Base-by-base conservation (phyloP, 1,140 invertebrate genomes). In the Rhyacophila brunnea region DNA sequence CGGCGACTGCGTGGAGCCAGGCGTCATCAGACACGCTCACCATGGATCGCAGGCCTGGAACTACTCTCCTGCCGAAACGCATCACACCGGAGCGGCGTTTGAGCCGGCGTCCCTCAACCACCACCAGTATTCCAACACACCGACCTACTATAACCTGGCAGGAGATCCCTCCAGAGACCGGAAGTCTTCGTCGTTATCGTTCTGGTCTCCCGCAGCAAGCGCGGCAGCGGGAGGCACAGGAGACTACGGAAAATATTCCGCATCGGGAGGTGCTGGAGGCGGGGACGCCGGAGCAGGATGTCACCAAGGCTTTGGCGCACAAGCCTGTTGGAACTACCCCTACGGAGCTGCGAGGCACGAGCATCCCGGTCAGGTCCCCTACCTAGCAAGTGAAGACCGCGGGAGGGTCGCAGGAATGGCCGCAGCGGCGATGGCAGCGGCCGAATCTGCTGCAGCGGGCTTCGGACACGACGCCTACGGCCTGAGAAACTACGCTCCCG, bases 91-190 rank as follows among this genome's bases (percentile, higher is more conserved):
- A 43, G 73, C 72, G n/a, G 78, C 77, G 64, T 82, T 83, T 66
- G 85, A 83, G 38, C 78, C 83, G 11, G 70, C 75, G 35, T 77
- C 85, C 35, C 78, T 88, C 62, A 85, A 86, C 66, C 87, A 85
- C 70, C 85, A 90, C 67, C 87, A 89, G 73, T 88, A 88, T 68
- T 78, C 85, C 47, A 84, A 83, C 67, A 81, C 82, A 13, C 87
- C 88, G 17, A 88, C 87, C 11, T 91, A 91, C 70, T 90, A 90
- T 77, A 91, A 91, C 68, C 80, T 90, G 67, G 83, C 85, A 32
- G 81, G 83, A 3, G 86, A 87, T 56, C 78, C 81, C 0, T 74
- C 74, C 67, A 73, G 66, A 58, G 80, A 73, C 67, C 78, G 86
- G 66, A 87, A 87, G 71, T 74, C 75, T 61, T 78, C 83, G 5